Base-by-base conservation (phyloP, 1,140 invertebrate genomes). In the Melipona quadrifasciata region DNA sequence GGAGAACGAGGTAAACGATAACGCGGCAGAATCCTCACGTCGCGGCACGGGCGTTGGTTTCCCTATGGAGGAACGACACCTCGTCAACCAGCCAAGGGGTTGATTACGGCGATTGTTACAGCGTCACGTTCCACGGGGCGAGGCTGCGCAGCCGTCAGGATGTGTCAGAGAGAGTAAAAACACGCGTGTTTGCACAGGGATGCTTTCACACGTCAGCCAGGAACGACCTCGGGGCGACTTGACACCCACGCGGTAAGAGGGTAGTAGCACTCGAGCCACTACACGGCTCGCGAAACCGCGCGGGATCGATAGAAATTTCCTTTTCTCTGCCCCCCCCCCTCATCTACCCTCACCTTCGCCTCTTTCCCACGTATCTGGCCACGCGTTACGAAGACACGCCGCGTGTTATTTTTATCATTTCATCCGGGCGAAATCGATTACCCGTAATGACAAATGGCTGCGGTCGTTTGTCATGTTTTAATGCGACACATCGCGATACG, bases 111-210 rank as follows among this genome's bases (percentile, higher is more conserved):
- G 57, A 82, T 85, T 75, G 79, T 85, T 85, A 75, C 72, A 70
- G n/a, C 64, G 71, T 82, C 65, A 70, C 72, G 80, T 82, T 55
- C n/a, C 24, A 17, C 24, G 61, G 24, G 61, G 75, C 79, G 53
- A 68, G 64, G 27, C 47, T 61, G 61, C 39, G 39, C 34, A 51
- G 70, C 24, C 71, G 71, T 55, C 61, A 61, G 71, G 79, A 86
- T 72, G 86, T 77, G 73, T 89, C 78, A 71, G 51, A 55, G 51
- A 12, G 19, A 61, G 78, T 77, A 70, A 71, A 79, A 88, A 82
- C 74, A 67, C 86, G 65, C 85, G 86, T 70, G 86, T 65, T 57
- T 57, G 67, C 21, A 16, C 47, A 53, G 58, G 75, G 71, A 84
- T 64, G 77, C 80, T 53, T 87, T 84, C 72, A 57, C 81, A 73